A percentile compares a stretch with the other conserved stretches of the same genome.
phyloP scores from a whole-genome alignment of 2,888 invertebrate genomes.

The Agriopis marginaria region DNA sequence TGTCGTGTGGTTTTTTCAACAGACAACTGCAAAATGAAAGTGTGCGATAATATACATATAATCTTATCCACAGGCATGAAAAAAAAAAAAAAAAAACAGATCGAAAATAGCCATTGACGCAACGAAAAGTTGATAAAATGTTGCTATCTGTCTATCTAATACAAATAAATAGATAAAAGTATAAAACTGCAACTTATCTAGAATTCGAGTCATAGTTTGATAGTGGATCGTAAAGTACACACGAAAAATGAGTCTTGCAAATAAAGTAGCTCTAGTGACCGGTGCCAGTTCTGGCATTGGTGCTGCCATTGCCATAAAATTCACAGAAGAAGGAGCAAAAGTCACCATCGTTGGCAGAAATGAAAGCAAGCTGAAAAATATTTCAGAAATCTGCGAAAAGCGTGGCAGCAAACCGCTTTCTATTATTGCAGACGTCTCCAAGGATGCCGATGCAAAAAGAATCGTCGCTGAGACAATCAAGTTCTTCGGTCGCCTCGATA shows the following conservation, averaged over 20 bases:
- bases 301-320: too few relatives aligned
- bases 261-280: slow-evolving; percentile 53
- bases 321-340: too few relatives aligned
- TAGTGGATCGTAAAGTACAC: not conserved
- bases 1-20: not conserved
- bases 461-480: too few relatives aligned
- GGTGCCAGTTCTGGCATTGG: slow-evolving; percentile 29
- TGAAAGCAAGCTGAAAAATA: too few relatives aligned
- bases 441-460: too few relatives aligned
- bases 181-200: not conserved
- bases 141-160: not conserved
- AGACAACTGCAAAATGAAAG: not conserved
- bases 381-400: too few relatives aligned
- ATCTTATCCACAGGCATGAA: not conserved
- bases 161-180: not conserved
- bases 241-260: slow-evolving; percentile 45
- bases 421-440: too few relatives aligned
- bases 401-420: too few relatives aligned
- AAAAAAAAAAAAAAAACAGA: too few relatives aligned
- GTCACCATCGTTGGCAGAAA: too few relatives aligned
- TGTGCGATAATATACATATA: not conserved
- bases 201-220: not conserved
- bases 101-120: not conserved
- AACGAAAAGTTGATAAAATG: not conserved
- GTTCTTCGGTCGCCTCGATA: too few relatives aligned